Conservation (phyloP, 1,140 invertebrate species). For the Drosophila cardini region DNA sequence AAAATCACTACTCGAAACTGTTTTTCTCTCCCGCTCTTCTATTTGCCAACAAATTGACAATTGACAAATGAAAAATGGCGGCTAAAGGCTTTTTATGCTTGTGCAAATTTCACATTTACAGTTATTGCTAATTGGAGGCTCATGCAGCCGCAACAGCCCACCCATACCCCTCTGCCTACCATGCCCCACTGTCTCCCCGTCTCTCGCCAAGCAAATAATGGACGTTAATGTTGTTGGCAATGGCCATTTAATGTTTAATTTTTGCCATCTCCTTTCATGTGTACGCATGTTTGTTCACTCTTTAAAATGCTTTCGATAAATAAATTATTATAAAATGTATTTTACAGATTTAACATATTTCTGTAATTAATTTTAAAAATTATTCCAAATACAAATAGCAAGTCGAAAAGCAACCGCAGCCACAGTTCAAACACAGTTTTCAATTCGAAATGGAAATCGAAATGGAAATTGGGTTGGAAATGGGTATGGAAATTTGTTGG, state of each 20-base stretch:
- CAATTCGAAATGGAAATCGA: not conserved
- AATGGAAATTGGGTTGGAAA: not conserved
- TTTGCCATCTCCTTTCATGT: constrained; percentile 38
- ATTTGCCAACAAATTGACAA: constrained; percentile 57
- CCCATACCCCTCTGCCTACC: not conserved
- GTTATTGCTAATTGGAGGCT: constrained; percentile 83
- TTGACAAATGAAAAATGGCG: constrained; percentile 81
- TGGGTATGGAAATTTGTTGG: constrained; percentile 12
- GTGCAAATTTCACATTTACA: constrained; percentile 82
- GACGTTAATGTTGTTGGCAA: constrained; percentile 79
- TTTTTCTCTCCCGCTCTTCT: constrained; percentile 28
- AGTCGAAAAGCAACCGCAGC: constrained; percentile 40
- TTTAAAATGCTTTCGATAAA: constrained; percentile 80
- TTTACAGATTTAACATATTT: constrained; percentile 78
- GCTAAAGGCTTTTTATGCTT: constrained; percentile 79
- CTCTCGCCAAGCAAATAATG: constrained; percentile 64
- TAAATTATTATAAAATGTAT: constrained; percentile 84
- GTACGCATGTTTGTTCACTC: constrained; percentile 32
- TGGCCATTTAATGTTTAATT: constrained; percentile 83
- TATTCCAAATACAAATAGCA: constrained; percentile 79
- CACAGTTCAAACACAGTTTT: constrained; percentile 42
- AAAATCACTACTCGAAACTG: constrained; percentile 16
- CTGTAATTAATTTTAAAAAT: constrained; percentile 84
- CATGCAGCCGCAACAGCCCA: constrained; percentile 68
- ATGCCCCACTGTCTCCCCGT: constrained; percentile 2